A percentile compares a stretch with the other conserved stretches of the same genome.
Evolutionary conservation across 1,140 invertebrate species (phyloP).

Genomic region (Mya arenaria): DNA sequence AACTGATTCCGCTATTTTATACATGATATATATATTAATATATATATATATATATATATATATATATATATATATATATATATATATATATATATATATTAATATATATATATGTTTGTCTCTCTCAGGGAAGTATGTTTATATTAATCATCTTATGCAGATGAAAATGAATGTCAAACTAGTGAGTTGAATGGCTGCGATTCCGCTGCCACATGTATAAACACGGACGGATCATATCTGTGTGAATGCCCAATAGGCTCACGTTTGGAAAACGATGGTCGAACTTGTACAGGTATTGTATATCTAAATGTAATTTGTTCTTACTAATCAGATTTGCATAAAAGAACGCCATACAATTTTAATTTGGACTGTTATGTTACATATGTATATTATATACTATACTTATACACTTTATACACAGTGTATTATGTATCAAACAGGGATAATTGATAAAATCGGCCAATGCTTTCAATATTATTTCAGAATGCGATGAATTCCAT

Average conservation of each 20-base stretch:
- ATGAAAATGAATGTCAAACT: constrained; percentile 11
- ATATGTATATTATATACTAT: neutral
- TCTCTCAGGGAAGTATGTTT: neutral
- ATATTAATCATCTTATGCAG: neutral
- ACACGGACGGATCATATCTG: constrained; percentile 27
- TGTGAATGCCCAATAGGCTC: constrained; percentile 38
- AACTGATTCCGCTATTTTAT: neutral
- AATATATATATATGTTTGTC: no score
- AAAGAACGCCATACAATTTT: no score
- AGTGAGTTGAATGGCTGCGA: neutral
- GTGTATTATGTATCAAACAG: no score
- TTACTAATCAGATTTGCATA: no score
- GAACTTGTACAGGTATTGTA: constrained; percentile 27
- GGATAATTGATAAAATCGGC: neutral
- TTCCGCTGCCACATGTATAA: constrained; percentile 10
- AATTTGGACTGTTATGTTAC: neutral
- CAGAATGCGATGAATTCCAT: constrained; percentile 6
- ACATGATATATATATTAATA: neutral
- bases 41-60: no score
- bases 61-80: no score
- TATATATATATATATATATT: no score
- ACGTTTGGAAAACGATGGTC: constrained; percentile 15
- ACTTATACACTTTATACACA: no score
- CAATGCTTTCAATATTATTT: neutral
- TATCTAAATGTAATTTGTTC: neutral